Conservation (phyloP, 2,888 invertebrate genomes). For the Elgonia sp. region DNA sequence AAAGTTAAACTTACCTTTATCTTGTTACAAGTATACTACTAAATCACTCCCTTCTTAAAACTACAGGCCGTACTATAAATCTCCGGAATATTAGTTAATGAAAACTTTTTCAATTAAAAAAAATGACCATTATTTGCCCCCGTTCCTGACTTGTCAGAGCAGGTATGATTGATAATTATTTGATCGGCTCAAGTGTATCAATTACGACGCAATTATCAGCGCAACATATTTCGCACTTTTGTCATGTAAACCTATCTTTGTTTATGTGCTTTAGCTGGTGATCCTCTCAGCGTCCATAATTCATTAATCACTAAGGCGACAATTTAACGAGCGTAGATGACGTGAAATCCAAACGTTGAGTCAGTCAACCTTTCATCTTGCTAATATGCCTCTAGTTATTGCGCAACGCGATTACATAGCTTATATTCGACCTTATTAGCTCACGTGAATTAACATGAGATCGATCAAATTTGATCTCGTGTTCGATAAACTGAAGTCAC, state of each 20-base stretch:
- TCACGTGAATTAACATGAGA: constrained; percentile 60
- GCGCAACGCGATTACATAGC: constrained; percentile 57
- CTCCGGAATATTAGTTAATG: constrained; percentile 15
- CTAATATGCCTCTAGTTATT: constrained; percentile 51
- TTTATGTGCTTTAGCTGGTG: constrained; percentile 15
- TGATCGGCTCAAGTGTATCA: constrained; percentile 20
- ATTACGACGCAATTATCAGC: constrained; percentile 24
- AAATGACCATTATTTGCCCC: background rate
- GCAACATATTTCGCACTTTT: constrained; percentile 34
- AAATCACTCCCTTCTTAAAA: background rate
- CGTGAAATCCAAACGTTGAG: constrained; percentile 56
- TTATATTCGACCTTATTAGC: constrained; percentile 59
- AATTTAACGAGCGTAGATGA: constrained; percentile 60
- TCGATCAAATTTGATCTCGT: constrained; percentile 57
- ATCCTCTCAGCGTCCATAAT: constrained; percentile 29
- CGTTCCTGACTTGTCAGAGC: background rate
- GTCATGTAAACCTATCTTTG: constrained; percentile 25
- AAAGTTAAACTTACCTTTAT: constrained; percentile 18
- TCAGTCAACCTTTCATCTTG: constrained; percentile 65
- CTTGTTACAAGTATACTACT: constrained; percentile 5
- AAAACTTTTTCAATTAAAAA: constrained; percentile 7
- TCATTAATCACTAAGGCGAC: constrained; percentile 61
- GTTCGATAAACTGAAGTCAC: constrained; percentile 47
- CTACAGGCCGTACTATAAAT: background rate
- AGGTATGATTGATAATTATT: constrained; percentile 23